Base-by-base conservation (phyloP, 2,797 vertebrate species). In the Euphonia xanthogaster region DNA sequence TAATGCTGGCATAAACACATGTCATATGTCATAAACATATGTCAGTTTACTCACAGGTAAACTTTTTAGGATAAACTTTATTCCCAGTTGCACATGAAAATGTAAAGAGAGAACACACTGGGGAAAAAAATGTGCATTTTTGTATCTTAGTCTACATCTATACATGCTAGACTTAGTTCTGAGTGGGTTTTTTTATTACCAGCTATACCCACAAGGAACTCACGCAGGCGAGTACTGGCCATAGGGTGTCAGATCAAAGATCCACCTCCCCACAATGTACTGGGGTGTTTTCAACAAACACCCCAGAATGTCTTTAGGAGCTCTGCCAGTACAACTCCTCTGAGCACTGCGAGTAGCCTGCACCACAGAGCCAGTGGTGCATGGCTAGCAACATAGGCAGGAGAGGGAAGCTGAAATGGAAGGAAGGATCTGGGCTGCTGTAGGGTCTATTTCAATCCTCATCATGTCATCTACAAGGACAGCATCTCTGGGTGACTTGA, bases 21-120 rank as follows among this genome's bases (percentile, higher is more conserved):
- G 74, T 97, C 94, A 91, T 95, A 94, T 94, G 96, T 90, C 94
- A 91, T 65, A 94, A 95, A 96, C 94, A 94, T 90, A 97, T 96
- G 94, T 86, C 90, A 94, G 86, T 94, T 96, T 95, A 97, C 93
- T 94, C 93, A 94, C 91, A 97, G 95, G 96, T 96, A 94, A 96
- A 94, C 35, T 88, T 94, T 94, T 95, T 62, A 86, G 35, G 79
- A 83, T 91, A 97, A 97, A 94, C 85, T 89, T 87, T 90, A 90
- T 83, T 93, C 93, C 95, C 94, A 93, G 94, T 89, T 97, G 93
- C 77, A 40, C 67, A 83, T 90, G 57, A 80, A 93, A 94, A 91
- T 28, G 50, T 77, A 88, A 92, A 85, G 72, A 90, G 48, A 90
- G 75, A 96, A 91, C 21, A 35, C 2, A 77, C 39, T 20, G 30